Percentiles rank a stretch among this genome's conserved stretches.
These are phyloP conservation scores for Coptodon bakossiorum DNA, from an alignment of 2,113 vertebrate genomes.

Conservation along the genomic window DNA sequence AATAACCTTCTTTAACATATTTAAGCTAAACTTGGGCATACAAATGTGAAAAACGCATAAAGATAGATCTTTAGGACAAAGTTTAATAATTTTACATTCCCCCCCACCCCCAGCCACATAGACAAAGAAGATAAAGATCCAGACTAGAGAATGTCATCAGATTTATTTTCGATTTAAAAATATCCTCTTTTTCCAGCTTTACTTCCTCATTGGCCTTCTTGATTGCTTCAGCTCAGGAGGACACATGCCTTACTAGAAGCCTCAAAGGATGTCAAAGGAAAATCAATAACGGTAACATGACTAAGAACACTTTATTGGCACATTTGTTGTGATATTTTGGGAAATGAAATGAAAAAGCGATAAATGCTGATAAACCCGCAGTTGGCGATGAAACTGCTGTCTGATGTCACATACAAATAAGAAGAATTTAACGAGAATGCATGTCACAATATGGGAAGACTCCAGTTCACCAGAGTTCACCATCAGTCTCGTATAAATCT, in stretches of 20 bases:
- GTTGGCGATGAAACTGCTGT: neutral
- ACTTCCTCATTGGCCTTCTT: neutral
- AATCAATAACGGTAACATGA: neutral
- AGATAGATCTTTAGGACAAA: neutral
- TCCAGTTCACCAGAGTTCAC: neutral
- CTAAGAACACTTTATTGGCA: neutral
- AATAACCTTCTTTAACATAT: neutral
- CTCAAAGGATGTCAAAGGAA: neutral
- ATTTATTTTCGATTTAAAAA: neutral
- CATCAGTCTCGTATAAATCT: neutral
- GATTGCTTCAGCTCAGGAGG: neutral
- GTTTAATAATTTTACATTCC: neutral
- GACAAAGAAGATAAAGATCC: neutral
- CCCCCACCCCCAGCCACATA: neutral
- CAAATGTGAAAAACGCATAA: neutral
- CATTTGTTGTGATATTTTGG: neutral
- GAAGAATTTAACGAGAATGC: neutral
- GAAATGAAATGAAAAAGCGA: neutral
- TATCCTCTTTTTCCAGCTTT: neutral
- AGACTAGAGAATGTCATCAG: neutral
- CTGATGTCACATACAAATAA: neutral
- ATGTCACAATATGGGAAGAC: neutral
- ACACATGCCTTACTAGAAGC: neutral
- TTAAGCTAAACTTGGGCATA: neutral
- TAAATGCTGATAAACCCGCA: neutral